Evolutionary conservation across 1,140 invertebrate genomes (phyloP).

Genomic region (Drosophila bipectinata): DNA sequence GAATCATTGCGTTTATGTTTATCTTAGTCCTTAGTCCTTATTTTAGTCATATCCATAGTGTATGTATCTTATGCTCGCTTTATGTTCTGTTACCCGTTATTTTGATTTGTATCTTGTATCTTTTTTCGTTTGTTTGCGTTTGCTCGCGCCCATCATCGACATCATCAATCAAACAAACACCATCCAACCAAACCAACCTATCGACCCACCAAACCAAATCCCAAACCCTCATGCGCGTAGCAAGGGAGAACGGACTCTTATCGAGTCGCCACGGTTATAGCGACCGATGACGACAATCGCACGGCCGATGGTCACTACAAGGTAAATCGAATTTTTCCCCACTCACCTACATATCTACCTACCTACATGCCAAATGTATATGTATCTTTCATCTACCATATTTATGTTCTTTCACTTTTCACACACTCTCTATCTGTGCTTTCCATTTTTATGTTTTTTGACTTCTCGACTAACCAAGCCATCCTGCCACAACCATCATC

Average conservation of each 20-base stretch:
- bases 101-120: constrained; percentile 67
- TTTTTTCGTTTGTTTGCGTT: constrained; percentile 32
- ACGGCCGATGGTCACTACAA: constrained; percentile 96
- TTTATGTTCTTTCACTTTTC: constrained; percentile 34
- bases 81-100: constrained; percentile 51
- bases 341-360: constrained; percentile 8
- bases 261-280: constrained; percentile 94
- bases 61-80: constrained; percentile 37
- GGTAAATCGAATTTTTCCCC: constrained; percentile 86
- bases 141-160: constrained; percentile 57
- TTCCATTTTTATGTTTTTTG: constrained; percentile 22
- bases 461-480: constrained; percentile 7
- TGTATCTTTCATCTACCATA: constrained; percentile 29
- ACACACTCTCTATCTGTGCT: constrained; percentile 15
- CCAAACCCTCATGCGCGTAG: constrained; percentile 84
- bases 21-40: constrained; percentile 19
- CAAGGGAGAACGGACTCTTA: constrained; percentile 97
- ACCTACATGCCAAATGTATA: not conserved
- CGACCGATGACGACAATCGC: constrained; percentile 96
- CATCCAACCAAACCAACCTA: constrained; percentile 20
- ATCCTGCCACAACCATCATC: constrained; percentile 15
- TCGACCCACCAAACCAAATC: constrained; percentile 5
- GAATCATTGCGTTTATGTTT: constrained; percentile 15
- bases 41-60: constrained; percentile 23
- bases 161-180: constrained; percentile 72